These are phyloP conservation scores for Sebastolobus altivelis DNA, from an alignment of 2,797 vertebrate genomes.

Conservation along the genomic window DNA sequence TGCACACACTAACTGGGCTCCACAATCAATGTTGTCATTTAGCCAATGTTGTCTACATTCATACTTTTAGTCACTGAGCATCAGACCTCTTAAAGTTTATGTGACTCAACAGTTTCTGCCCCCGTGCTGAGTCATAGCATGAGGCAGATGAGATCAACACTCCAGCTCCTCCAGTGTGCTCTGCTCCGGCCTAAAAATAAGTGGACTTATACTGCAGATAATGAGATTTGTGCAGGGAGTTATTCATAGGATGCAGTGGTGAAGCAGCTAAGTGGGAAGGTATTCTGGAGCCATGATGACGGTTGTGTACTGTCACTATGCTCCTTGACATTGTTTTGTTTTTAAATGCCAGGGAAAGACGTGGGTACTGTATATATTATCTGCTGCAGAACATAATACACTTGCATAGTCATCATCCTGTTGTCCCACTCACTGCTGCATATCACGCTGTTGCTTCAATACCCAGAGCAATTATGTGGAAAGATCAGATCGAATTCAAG, in stretches of 20 bases:
- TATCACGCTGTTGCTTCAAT: neutral
- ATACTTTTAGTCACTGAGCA: neutral
- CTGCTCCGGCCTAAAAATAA: conserved; percentile 56
- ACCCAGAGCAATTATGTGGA: neutral
- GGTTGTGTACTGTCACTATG: neutral
- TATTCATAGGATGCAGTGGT: conserved; percentile 31
- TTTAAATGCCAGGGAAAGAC: neutral
- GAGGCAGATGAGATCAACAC: conserved; percentile 39
- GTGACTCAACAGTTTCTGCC: conserved; percentile 35
- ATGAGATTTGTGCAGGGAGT: conserved; percentile 56
- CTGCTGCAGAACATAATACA: neutral
- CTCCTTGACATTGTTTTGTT: neutral
- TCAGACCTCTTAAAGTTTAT: neutral
- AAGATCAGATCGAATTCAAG: neutral
- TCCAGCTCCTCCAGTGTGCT: conserved; percentile 18
- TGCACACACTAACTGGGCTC: neutral
- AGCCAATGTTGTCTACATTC: accelerated
- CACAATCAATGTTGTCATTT: neutral
- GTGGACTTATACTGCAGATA: conserved; percentile 52
- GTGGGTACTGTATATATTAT: neutral
- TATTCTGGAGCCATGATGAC: neutral
- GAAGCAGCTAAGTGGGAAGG: conserved; percentile 12
- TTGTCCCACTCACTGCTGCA: neutral
- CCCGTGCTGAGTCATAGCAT: conserved; percentile 49
- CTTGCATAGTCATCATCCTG: neutral